Evolutionary conservation across 2,113 vertebrate genomes (phyloP).

Genomic region (Brachyhypopomus occidentalis): DNA sequence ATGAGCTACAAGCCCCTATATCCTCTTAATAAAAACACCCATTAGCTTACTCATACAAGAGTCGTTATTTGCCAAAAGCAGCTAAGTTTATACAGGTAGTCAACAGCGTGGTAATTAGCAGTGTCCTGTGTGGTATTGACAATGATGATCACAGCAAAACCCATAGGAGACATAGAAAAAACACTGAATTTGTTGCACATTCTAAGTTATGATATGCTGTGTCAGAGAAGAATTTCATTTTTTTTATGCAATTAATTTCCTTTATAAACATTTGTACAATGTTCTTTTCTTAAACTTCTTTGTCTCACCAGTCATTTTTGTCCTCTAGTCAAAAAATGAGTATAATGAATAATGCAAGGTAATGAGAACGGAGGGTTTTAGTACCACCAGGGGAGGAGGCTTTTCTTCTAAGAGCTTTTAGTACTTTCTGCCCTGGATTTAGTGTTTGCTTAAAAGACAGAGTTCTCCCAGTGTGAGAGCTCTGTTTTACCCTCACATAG

Average conservation of each 20-base stretch:
- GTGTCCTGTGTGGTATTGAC: conserved; percentile 45
- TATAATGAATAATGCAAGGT: conserved; percentile 48
- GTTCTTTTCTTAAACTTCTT: conserved; percentile 26
- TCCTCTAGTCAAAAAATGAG: conserved; percentile 32
- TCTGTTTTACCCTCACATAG: conserved; percentile 8
- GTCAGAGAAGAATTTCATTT: conserved; percentile 13
- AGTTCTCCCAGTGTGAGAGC: background rate
- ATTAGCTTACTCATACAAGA: conserved; percentile 42
- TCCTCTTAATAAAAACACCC: conserved; percentile 50
- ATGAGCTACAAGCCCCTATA: conserved; percentile 35
- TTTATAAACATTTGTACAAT: conserved; percentile 50
- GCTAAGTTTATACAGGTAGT: conserved; percentile 53
- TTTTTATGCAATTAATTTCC: conserved; percentile 20
- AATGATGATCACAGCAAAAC: conserved; percentile 39
- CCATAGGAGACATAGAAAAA: conserved; percentile 26
- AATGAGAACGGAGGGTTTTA: conserved; percentile 50
- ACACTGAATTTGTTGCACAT: conserved; percentile 23
- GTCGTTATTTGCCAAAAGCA: conserved; percentile 54
- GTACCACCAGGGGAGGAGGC: conserved; percentile 24
- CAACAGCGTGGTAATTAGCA: conserved; percentile 52
- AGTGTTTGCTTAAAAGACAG: conserved; percentile 33
- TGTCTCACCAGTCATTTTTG: conserved; percentile 4
- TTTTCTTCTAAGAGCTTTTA: conserved; percentile 44
- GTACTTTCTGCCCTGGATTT: conserved; percentile 37
- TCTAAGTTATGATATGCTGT: conserved; percentile 15